Base-by-base conservation (phyloP, 2,113 vertebrate genomes). In the Pelvicachromis taeniatus region DNA sequence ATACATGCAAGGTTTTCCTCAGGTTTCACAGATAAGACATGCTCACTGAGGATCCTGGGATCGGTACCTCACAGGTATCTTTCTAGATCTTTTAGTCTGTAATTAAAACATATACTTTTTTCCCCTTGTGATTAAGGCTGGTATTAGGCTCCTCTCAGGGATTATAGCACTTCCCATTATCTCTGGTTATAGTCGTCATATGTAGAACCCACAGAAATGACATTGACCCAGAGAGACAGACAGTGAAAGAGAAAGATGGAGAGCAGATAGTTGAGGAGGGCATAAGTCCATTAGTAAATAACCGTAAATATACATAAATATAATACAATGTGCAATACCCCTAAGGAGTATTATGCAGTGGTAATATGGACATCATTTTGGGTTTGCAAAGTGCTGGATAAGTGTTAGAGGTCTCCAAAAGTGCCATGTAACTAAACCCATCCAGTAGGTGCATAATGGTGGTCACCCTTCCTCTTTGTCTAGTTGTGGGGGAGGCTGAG, bases 31-130 rank as follows among this genome's bases (percentile, higher is more conserved):
- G 91, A 94, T 91, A 89, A 92, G 87, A 87, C 88, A 17, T 59
- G 29, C 48, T 87, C 48, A 54, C 75, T 8, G 7, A 89, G 89
- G 88, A 90, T 93, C 79, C 82, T 59, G 59, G 79, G 68, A 92
- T 58, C 58, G 81, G 87, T 55, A 75, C 80, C 80, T 68, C 83
- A 82, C 84, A 91, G 87, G 88, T 92, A 91, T 95, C 89, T 85
- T 65, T 89, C 83, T 79, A 87, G 88, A 95, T 95, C 91, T 94
- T 86, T 92, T 40, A 50, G 89, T 84, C 82, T 38, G 86, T 95
- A 95, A 96, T 96, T 96, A 95, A 96, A 96, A 96, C 91, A 93
- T 93, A 93, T 92, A 88, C 77, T 73, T 95, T 94, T 92, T 81
- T 84, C 89, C 70, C 63, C 92, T 80, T 93, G 91, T 95, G 93